These are phyloP conservation scores for Cichladusa arquata DNA, from an alignment of 2,113 vertebrate species.

Conservation along the genomic window DNA sequence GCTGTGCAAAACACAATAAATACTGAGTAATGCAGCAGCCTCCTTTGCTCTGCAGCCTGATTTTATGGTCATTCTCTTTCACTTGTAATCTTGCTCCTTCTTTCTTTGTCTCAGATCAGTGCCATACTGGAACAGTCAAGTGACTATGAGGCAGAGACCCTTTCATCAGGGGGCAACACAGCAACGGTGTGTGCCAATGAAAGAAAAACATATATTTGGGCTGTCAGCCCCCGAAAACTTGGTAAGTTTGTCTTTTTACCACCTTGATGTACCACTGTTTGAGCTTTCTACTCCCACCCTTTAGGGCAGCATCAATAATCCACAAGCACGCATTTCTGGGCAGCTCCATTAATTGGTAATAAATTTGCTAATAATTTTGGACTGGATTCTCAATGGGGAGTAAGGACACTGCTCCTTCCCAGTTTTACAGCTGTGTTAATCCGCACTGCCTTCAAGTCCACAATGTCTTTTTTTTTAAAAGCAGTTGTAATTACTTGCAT, in stretches of 20 bases:
- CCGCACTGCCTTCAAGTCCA: background rate
- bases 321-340: background rate
- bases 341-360: background rate
- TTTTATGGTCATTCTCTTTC: background rate
- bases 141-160: conserved; percentile 41
- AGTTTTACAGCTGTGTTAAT: background rate
- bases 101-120: conserved; percentile 55
- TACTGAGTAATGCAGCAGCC: background rate
- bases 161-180: background rate
- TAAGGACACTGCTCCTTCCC: background rate
- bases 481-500: background rate
- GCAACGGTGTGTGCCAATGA: conserved; percentile 54
- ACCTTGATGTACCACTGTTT: background rate
- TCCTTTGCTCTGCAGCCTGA: background rate
- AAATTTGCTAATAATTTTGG: background rate
- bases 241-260: conserved; percentile 38
- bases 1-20: background rate
- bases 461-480: background rate
- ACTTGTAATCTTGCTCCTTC: background rate
- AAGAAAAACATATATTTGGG: conserved; percentile 71
- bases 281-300: background rate
- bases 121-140: conserved; percentile 21
- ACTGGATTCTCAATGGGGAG: background rate
- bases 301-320: background rate
- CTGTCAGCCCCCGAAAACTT: conserved; percentile 17